Evolutionary conservation across 2,888 invertebrate species (phyloP).

Genomic region (Apodemia hepburni): DNA sequence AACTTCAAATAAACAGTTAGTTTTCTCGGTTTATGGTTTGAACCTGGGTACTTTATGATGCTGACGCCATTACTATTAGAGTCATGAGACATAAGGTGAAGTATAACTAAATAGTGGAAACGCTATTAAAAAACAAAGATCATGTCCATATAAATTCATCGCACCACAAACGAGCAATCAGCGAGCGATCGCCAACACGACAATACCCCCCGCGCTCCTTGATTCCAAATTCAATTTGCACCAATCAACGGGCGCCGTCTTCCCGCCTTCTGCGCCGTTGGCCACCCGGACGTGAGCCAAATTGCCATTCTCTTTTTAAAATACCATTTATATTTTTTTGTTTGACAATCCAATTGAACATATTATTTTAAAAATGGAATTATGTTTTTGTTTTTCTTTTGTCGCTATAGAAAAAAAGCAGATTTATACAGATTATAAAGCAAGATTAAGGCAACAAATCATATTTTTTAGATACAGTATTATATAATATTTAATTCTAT

Average conservation of each 20-base stretch:
- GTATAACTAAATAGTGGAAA: neutral
- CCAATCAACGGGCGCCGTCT: constrained; percentile 77
- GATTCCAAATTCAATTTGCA: constrained; percentile 79
- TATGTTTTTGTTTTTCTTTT: neutral
- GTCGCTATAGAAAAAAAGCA: neutral
- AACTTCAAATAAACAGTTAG: too few species aligned
- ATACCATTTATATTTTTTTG: constrained; percentile 33
- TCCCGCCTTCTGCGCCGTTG: constrained; percentile 69
- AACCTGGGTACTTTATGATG: too few species aligned
- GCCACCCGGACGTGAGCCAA: constrained; percentile 56
- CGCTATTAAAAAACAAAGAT: constrained; percentile 15
- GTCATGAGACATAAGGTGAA: too few species aligned
- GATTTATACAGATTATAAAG: neutral
- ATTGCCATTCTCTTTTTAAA: constrained; percentile 36
- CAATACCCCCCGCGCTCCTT: constrained; percentile 56
- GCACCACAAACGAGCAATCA: constrained; percentile 78
- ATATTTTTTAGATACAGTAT: too few species aligned
- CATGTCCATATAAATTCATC: constrained; percentile 47
- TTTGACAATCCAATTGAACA: constrained; percentile 23
- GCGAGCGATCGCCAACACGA: constrained; percentile 78
- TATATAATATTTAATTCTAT: too few species aligned
- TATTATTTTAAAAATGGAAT: constrained; percentile 13
- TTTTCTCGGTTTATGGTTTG: too few species aligned
- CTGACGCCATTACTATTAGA: too few species aligned
- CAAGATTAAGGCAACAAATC: neutral